Conservation (phyloP, 2,888 invertebrate genomes). For the Seira sanloemensis region DNA sequence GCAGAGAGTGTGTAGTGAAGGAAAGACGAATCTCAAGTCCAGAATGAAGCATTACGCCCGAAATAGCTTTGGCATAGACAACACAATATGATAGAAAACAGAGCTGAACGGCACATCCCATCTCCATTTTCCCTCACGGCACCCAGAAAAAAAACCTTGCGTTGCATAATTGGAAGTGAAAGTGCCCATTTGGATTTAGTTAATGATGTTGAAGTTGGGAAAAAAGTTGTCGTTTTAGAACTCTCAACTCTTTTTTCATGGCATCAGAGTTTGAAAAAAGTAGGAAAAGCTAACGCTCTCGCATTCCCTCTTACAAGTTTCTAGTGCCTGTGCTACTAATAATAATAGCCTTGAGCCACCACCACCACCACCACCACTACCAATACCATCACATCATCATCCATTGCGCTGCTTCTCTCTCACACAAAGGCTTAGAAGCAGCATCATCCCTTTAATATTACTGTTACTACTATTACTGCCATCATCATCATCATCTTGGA, state of each 20-base stretch:
- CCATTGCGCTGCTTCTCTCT: background rate
- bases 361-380: background rate
- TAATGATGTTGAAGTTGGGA: slow-evolving; percentile 45
- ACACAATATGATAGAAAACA: too few relatives aligned
- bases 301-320: background rate
- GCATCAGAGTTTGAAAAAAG: slow-evolving; percentile 16
- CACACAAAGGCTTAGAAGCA: background rate
- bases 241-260: slow-evolving; percentile 14
- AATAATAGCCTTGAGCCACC: slow-evolving; percentile 55
- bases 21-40: too few relatives aligned
- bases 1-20: too few relatives aligned
- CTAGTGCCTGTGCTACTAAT: slow-evolving; percentile 23
- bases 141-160: slow-evolving; percentile 2
- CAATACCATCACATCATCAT: slow-evolving; percentile 8
- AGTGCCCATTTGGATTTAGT: slow-evolving; percentile 61
- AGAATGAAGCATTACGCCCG: too few relatives aligned
- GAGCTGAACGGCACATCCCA: too few relatives aligned
- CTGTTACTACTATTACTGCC: slow-evolving; percentile 37
- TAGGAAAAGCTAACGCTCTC: background rate
- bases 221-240: slow-evolving; percentile 47
- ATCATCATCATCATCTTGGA: slow-evolving; percentile 5
- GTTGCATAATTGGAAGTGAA: slow-evolving; percentile 59
- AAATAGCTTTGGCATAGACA: too few relatives aligned
- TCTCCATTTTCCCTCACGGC: background rate
- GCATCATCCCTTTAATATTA: background rate